phyloP scores from a whole-genome alignment of 1,140 invertebrate genomes.

The Pseudomyrmex cubaensis region DNA sequence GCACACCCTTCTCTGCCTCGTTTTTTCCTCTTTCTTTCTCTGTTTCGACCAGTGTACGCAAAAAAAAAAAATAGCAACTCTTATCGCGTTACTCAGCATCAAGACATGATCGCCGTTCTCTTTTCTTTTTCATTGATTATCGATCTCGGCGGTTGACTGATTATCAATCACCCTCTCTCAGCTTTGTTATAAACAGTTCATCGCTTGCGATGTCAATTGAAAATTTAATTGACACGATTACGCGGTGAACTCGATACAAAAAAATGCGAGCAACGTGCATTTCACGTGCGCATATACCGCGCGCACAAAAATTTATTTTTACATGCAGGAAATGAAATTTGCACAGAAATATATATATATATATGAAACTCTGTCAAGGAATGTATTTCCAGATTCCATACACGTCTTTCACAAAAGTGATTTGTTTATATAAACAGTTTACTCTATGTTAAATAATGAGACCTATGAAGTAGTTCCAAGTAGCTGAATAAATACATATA shows the following conservation, averaged over 20 bases:
- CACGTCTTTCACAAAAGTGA: too few relatives aligned
- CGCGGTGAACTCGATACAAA: slow-evolving; percentile 36
- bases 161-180: slow-evolving; percentile 10
- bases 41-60: not conserved
- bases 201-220: slow-evolving; percentile 43
- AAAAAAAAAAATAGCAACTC: slow-evolving; percentile 21
- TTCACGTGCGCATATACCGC: not conserved
- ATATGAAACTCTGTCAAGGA: too few relatives aligned
- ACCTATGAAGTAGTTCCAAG: too few relatives aligned
- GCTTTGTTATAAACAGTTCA: slow-evolving; percentile 37
- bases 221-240: slow-evolving; percentile 49
- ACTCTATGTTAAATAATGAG: too few relatives aligned
- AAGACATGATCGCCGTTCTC: slow-evolving; percentile 8
- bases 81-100: slow-evolving; percentile 40
- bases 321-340: not conserved
- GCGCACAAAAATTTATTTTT: not conserved
- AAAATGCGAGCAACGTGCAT: not conserved
- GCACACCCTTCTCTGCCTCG: slow-evolving; percentile 22
- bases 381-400: too few relatives aligned
- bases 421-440: too few relatives aligned
- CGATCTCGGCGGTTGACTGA: slow-evolving; percentile 25
- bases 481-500: too few relatives aligned
- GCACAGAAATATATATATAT: too few relatives aligned
- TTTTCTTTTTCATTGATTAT: slow-evolving; percentile 32
- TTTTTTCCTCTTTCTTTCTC: not conserved